A percentile compares a stretch with the other conserved stretches of the same genome.
These are phyloP conservation scores for Synanceia verrucosa DNA, from an alignment of 2,797 vertebrate genomes.

Conservation along the genomic window DNA sequence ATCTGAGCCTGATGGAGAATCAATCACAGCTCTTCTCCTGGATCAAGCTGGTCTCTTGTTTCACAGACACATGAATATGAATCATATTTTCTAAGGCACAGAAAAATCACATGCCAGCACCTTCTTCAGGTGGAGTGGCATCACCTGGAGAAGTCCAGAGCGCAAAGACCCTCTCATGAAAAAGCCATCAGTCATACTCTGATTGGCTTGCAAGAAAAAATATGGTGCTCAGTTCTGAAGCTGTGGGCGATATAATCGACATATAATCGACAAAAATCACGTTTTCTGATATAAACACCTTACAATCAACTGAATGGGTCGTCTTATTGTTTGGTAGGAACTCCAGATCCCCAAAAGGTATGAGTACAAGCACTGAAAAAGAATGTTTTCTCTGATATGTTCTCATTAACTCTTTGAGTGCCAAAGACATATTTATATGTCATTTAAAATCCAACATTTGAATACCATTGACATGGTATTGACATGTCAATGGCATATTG, in stretches of 20 bases:
- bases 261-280: no score
- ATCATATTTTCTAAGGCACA: slow-evolving; percentile 17
- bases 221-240: no score
- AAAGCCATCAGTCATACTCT: no score
- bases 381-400: no score
- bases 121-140: neutral
- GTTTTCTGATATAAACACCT: neutral
- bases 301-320: neutral
- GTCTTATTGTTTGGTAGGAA: neutral
- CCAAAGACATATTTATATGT: no score
- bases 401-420: no score
- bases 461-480: no score
- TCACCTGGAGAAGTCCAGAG: neutral
- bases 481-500: no score
- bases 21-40: slow-evolving; percentile 27
- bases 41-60: slow-evolving; percentile 17
- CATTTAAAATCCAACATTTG: no score
- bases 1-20: slow-evolving; percentile 48
- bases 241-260: no score
- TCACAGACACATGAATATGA: neutral
- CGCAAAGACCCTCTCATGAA: no score
- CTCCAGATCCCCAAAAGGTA: neutral
- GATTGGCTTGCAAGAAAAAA: no score
- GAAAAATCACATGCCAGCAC: neutral
- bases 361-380: neutral